Evolutionary conservation across 1,140 invertebrate species (phyloP).

Genomic region (Hypsibius dujardini): DNA sequence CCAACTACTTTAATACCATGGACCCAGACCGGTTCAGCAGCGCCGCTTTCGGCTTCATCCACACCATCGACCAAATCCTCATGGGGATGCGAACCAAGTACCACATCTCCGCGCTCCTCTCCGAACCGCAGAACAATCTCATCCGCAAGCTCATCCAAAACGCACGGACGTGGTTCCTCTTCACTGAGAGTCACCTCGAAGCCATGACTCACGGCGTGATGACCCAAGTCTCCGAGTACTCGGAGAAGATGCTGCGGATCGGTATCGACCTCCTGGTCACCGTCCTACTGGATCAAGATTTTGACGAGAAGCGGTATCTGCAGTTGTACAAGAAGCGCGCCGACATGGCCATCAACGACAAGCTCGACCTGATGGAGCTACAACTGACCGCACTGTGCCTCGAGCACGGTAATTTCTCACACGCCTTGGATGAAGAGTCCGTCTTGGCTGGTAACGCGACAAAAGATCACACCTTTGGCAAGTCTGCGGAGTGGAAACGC

Average conservation of each 20-base stretch:
- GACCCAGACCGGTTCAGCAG: background rate
- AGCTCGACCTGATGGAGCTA: background rate
- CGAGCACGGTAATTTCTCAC: background rate
- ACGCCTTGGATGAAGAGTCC: background rate
- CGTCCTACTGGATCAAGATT: background rate
- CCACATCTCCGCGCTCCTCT: background rate
- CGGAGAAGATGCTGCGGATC: background rate
- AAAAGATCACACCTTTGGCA: too few relatives aligned
- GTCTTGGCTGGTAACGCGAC: background rate
- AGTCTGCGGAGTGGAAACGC: too few relatives aligned
- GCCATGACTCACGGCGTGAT: background rate
- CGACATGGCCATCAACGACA: background rate
- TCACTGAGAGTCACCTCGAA: background rate
- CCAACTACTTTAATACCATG: too few relatives aligned
- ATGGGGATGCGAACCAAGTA: background rate
- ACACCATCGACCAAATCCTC: background rate
- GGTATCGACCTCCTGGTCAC: background rate
- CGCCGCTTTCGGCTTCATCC: background rate
- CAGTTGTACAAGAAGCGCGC: background rate
- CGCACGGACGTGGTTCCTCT: background rate
- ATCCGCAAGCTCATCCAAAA: background rate
- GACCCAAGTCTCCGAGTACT: background rate
- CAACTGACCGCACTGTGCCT: background rate
- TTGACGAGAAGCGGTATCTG: slow-evolving; percentile 1
- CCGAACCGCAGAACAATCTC: background rate